These are phyloP conservation scores for Psophia crepitans DNA, from an alignment of 2,113 vertebrate species.

Conservation along the genomic window DNA sequence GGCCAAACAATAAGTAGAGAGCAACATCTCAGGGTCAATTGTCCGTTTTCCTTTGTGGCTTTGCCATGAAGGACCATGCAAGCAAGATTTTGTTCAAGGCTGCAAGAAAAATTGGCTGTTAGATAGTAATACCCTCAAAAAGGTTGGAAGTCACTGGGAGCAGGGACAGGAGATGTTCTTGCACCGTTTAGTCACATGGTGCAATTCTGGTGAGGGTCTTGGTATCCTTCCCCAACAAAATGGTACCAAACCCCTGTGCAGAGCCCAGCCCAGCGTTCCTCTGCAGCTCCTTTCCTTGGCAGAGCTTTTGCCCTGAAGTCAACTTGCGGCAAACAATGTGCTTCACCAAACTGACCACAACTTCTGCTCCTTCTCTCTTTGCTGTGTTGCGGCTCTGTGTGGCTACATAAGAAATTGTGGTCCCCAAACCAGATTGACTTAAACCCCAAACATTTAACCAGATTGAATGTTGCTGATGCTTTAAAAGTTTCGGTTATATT, in stretches of 20 bases:
- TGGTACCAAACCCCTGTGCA: not conserved
- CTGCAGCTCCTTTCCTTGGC: not conserved
- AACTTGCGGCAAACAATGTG: accelerated
- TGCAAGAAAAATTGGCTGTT: not conserved
- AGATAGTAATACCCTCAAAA: not conserved
- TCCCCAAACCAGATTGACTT: not conserved
- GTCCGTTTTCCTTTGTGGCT: not conserved
- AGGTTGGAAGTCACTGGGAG: not conserved
- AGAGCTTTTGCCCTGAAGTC: not conserved
- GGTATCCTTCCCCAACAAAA: not conserved
- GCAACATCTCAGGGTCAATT: not conserved
- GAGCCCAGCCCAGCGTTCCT: not conserved
- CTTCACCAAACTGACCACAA: not conserved
- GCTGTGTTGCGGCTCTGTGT: not conserved
- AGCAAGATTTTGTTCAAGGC: not conserved
- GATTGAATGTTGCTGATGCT: not conserved
- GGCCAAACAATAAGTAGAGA: not conserved
- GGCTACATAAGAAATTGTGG: not conserved
- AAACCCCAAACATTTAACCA: not conserved
- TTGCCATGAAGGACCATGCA: accelerated
- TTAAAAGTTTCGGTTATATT: not conserved
- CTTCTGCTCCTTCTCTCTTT: not conserved
- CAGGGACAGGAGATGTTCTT: not conserved
- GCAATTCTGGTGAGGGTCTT: not conserved
- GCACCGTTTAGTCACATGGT: accelerated